Evolutionary conservation across 2,113 vertebrate genomes (phyloP).

Genomic region (Myiozetetes cayanensis): DNA sequence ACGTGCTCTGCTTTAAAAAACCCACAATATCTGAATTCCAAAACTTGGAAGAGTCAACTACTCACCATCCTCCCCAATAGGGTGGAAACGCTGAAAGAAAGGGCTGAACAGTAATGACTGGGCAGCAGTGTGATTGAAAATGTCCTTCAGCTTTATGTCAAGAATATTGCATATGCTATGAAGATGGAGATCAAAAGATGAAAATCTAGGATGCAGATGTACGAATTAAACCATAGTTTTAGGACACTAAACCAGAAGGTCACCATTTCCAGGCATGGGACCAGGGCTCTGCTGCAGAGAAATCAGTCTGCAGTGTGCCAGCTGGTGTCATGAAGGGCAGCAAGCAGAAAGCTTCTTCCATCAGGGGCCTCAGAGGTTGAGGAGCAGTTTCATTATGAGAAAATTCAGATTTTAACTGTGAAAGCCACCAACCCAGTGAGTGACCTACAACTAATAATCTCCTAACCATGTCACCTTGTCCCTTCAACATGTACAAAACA

Average conservation of each 20-base stretch:
- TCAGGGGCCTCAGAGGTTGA: neutral
- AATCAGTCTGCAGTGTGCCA: neutral
- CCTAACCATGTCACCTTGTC: accelerated
- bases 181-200: neutral
- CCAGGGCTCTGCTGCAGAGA: neutral
- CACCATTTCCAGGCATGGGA: neutral
- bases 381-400: neutral
- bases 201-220: neutral
- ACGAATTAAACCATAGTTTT: neutral
- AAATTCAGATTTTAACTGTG: neutral
- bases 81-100: neutral
- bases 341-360: neutral
- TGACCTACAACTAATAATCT: neutral
- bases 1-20: neutral
- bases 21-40: neutral
- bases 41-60: neutral
- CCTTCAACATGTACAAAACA: neutral
- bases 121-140: neutral
- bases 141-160: neutral
- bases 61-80: neutral
- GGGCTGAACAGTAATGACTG: neutral
- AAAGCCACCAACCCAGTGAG: neutral
- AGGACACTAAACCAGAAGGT: neutral
- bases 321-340: neutral
- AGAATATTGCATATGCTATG: accelerated